Base-by-base conservation (phyloP, 2,797 vertebrate species). In the Melanotaenia boesemani region DNA sequence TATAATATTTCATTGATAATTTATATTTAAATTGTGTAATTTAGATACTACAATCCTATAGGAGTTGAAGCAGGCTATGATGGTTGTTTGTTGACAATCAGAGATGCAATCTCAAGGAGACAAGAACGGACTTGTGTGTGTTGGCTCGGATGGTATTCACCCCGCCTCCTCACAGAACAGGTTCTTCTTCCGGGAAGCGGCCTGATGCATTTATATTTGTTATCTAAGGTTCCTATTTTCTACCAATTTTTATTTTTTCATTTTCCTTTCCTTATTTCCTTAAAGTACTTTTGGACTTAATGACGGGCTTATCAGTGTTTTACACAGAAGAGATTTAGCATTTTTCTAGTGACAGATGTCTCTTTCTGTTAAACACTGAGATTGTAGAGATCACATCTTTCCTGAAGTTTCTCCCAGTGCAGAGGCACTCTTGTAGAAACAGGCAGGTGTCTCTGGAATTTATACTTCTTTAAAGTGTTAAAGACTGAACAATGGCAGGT, bases 331-430 rank as follows among this genome's bases (percentile, higher is more conserved):
- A n/a, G 16, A 69, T 71, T 81, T 60, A 64, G 13, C 15, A 28
- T 71, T 68, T 84, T 26, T 50, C 44, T n/a, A 26, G 2, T 30
- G 79, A 64, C 64, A 15, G 56, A 76, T 79, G 77, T 71, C 52
- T 76, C 41, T 46, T 79, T 83, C 78, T 61, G 82, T 62, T 79
- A 50, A 70, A 69, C 74, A 57, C 39, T 11, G 22, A 57, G 54
- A 65, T 4, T 6, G 18, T 34, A 32, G 34, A 65, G 16, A 26
- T 74, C 50, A 66, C 72, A 62, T 61, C 18, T 52, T 22, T 6
- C 22, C 52, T 54, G 22, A 54, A 24, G n/a, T 10, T n/a, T n/a
- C 10, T 12, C 8, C 18, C 8, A 50, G 20, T n/a, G 20, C n/a
- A 50, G 48, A 50, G 9, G n/a, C n/a, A 22, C 16, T 48, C 50